phyloP scores from a whole-genome alignment of 1,140 invertebrate genomes.

The Sycophila sp. region DNA sequence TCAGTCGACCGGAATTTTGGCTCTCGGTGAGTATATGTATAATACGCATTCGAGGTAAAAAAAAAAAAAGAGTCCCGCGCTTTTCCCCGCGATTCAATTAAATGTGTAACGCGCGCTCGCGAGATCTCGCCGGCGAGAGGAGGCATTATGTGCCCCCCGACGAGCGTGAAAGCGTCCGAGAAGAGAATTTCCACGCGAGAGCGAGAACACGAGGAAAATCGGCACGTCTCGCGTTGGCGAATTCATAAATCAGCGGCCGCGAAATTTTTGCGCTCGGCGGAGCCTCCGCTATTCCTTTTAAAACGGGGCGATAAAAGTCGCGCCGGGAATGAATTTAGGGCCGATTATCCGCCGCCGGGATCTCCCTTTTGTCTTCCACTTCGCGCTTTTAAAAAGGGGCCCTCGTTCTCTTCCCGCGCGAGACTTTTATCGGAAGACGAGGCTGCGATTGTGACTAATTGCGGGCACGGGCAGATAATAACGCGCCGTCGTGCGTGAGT shows the following conservation, averaged over 20 bases:
- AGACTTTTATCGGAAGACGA: constrained; percentile 6
- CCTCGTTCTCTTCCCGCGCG: no score
- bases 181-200: constrained; percentile 15
- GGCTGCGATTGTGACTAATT: constrained; percentile 5
- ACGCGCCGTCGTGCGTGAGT: background rate
- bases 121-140: background rate
- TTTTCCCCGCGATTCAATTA: constrained; percentile 6
- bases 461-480: background rate
- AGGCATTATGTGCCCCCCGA: background rate
- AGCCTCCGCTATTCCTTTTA: no score
- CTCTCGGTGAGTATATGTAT: constrained; percentile 28
- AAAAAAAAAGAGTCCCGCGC: no score
- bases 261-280: background rate
- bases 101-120: background rate
- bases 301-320: no score
- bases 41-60: no score
- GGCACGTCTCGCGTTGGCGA: constrained; percentile 2
- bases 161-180: constrained; percentile 27
- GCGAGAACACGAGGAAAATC: background rate
- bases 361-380: no score
- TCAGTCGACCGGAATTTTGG: background rate
- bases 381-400: no score
- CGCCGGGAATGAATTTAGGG: background rate
- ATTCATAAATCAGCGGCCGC: background rate
- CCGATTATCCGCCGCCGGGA: no score